Conservation (phyloP, 2,113 vertebrate genomes). For the Mola mola region DNA sequence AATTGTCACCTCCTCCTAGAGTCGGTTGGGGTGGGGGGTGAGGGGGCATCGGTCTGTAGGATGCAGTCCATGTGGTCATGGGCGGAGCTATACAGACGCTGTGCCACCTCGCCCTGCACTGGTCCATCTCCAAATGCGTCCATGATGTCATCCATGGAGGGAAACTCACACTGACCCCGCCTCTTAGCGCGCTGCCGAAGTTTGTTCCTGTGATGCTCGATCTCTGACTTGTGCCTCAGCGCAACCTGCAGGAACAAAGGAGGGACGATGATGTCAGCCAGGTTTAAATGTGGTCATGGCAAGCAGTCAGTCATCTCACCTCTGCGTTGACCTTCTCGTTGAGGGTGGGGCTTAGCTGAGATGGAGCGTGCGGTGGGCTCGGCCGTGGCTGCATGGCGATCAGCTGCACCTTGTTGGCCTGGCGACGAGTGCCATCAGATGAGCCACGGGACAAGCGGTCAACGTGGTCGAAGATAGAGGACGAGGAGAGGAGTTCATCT, state of each 20-base stretch:
- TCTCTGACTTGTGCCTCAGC: slow-evolving; percentile 96
- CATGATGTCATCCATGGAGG: slow-evolving; percentile 93
- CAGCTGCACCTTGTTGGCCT: slow-evolving; percentile 93
- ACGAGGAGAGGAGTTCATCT: slow-evolving; percentile 90
- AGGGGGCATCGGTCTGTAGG: slow-evolving; percentile 84
- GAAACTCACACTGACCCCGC: slow-evolving; percentile 95
- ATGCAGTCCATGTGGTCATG: slow-evolving; percentile 98
- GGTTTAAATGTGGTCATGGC: not conserved
- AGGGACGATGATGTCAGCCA: not conserved
- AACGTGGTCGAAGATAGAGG: slow-evolving; percentile 96
- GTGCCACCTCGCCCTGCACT: slow-evolving; percentile 88
- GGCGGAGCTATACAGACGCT: slow-evolving; percentile 91
- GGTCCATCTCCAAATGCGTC: slow-evolving; percentile 88
- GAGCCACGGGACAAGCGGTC: slow-evolving; percentile 90
- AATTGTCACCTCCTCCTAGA: slow-evolving; percentile 90
- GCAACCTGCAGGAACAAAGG: slow-evolving; percentile 81
- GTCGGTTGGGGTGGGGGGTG: slow-evolving; percentile 87
- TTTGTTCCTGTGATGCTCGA: slow-evolving; percentile 96
- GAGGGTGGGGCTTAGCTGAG: slow-evolving; percentile 81
- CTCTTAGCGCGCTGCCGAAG: slow-evolving; percentile 95
- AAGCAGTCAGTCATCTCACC: slow-evolving; percentile 82
- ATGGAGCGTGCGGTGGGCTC: slow-evolving; percentile 82
- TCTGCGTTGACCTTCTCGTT: slow-evolving; percentile 91
- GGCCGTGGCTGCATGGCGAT: slow-evolving; percentile 96
- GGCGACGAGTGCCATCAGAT: slow-evolving; percentile 86